These are phyloP conservation scores for Macquaria australasica DNA, from an alignment of 2,113 vertebrate genomes.

Conservation along the genomic window DNA sequence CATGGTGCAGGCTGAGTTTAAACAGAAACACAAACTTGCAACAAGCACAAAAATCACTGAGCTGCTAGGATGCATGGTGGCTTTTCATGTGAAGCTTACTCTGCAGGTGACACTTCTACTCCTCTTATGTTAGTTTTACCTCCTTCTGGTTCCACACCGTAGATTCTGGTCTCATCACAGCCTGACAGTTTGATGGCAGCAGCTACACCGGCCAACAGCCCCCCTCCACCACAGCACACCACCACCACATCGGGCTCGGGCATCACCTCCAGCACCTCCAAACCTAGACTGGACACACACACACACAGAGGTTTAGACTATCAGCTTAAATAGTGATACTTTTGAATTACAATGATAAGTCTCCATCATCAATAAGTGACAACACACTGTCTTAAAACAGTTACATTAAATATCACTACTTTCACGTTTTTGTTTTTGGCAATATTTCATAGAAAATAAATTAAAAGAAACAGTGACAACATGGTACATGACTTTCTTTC, in stretches of 20 bases:
- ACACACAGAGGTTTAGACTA: neutral
- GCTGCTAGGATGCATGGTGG: fast-evolving
- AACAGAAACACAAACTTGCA: slow-evolving; percentile 23
- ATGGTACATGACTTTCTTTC: too few relatives aligned
- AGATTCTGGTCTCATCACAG: slow-evolving; percentile 79
- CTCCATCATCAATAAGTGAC: too few relatives aligned
- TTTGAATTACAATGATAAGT: neutral
- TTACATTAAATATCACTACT: too few relatives aligned
- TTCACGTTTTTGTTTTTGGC: too few relatives aligned
- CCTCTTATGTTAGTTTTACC: slow-evolving; percentile 62
- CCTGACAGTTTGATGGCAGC: slow-evolving; percentile 84
- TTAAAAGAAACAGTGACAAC: too few relatives aligned
- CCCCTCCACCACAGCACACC: slow-evolving; percentile 85
- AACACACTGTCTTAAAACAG: neutral
- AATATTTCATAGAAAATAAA: too few relatives aligned
- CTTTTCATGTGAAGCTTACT: neutral
- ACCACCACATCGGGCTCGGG: slow-evolving; percentile 82
- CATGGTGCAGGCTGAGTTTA: slow-evolving; percentile 84
- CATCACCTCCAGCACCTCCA: slow-evolving; percentile 83
- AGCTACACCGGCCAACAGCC: slow-evolving; percentile 83
- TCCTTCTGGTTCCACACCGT: slow-evolving; percentile 86
- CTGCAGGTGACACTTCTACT: neutral
- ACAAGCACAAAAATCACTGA: neutral
- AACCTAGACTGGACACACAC: slow-evolving; percentile 72
- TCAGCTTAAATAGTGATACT: neutral